phyloP scores from a whole-genome alignment of 2,888 invertebrate genomes.

The Dynastes hyllus region DNA sequence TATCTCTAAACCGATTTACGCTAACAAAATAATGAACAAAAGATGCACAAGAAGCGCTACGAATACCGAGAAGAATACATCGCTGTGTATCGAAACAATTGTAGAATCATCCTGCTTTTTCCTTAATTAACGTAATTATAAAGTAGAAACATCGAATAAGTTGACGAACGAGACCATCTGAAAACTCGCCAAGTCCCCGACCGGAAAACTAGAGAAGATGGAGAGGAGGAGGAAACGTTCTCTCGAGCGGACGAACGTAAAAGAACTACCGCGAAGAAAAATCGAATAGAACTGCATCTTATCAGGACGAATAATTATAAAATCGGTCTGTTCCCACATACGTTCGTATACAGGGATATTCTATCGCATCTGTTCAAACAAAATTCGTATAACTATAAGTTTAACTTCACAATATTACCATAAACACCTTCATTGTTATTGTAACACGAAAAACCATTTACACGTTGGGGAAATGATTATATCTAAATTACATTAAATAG shows the following conservation, averaged over 20 bases:
- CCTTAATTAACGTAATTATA: constrained; percentile 51
- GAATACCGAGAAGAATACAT: constrained; percentile 23
- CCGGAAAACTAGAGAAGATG: constrained; percentile 62
- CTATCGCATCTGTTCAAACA: constrained; percentile 43
- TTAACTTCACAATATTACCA: too few relatives aligned
- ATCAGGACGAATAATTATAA: constrained; percentile 64
- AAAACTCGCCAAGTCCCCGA: constrained; percentile 41
- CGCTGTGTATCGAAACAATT: constrained; percentile 27
- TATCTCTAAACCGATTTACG: not conserved
- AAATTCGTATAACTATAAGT: too few relatives aligned
- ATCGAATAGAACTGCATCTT: constrained; percentile 56
- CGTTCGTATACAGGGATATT: constrained; percentile 47
- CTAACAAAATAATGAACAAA: constrained; percentile 29
- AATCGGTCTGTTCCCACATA: constrained; percentile 62
- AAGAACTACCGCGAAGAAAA: constrained; percentile 64
- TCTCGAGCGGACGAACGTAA: constrained; percentile 65
- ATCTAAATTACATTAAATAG: too few relatives aligned
- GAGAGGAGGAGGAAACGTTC: constrained; percentile 57
- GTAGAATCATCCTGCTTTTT: constrained; percentile 34
- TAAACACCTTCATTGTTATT: too few relatives aligned
- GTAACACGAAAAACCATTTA: too few relatives aligned
- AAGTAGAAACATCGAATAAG: constrained; percentile 45
- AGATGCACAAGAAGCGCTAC: not conserved
- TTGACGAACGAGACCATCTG: constrained; percentile 44
- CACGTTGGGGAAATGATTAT: too few relatives aligned